phyloP scores from a whole-genome alignment of 2,888 invertebrate species.

The Blastobasis lacticolella region DNA sequence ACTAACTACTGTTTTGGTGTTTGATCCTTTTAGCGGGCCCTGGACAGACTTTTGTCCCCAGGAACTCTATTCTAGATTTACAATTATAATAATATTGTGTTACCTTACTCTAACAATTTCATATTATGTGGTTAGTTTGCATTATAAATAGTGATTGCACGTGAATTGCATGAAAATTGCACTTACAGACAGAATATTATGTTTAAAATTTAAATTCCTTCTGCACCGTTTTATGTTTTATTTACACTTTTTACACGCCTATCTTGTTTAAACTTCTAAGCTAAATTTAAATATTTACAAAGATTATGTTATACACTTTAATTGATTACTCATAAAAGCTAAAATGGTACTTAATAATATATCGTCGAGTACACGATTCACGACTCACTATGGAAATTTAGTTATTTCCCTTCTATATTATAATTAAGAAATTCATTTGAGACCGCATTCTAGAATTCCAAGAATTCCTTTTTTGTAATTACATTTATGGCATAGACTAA shows the following conservation, averaged over 20 bases:
- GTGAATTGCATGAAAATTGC: too few relatives aligned
- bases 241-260: constrained; percentile 3
- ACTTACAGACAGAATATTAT: too few relatives aligned
- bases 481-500: too few relatives aligned
- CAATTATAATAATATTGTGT: constrained; percentile 9
- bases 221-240: constrained; percentile 38
- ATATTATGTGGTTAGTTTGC: neutral
- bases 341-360: too few relatives aligned
- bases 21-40: constrained; percentile 62
- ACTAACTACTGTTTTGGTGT: constrained; percentile 71
- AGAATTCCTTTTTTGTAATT: constrained; percentile 8
- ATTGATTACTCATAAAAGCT: too few relatives aligned
- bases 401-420: too few relatives aligned
- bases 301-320: too few relatives aligned
- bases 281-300: too few relatives aligned
- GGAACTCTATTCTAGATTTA: constrained; percentile 55
- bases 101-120: neutral
- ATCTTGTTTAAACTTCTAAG: too few relatives aligned
- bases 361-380: too few relatives aligned
- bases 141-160: neutral
- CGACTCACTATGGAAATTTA: too few relatives aligned
- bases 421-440: neutral
- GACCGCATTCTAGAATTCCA: neutral
- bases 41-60: constrained; percentile 68
- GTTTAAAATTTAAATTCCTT: constrained; percentile 49